Evolutionary conservation across 2,888 invertebrate genomes (phyloP), one percentile per base, ranked within the genome.

Genomic region (Chrysodeixis includens): DNA sequence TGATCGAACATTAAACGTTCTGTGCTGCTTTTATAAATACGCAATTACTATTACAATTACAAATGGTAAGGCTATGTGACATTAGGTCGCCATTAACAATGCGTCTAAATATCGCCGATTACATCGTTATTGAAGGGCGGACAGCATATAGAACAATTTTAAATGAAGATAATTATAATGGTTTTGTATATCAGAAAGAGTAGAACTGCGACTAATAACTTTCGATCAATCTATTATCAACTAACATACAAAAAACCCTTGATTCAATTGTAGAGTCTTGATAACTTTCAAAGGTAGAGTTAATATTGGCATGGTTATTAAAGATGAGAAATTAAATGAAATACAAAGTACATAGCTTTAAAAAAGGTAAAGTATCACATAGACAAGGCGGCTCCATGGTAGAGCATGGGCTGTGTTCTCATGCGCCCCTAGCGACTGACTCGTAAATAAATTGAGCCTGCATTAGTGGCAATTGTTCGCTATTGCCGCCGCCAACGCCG

Each of bases 391-490:
- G 89, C 88, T 94, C 93, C 67, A 93, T 65, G 20, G 66, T 76
- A 79, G 71, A 65, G 54, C 44, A 52, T 54, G n/a, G 60, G 70
- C 86, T 87, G 52, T 90, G 89, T 91, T 83, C 82, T 79, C 81
- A 71, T 69, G 87, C 91, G 94, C 94, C 94, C 93, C 93, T 92
- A 92, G 90, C 89, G 86, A 81, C 88, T 87, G 89, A 83, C 93
- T 94, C 93, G 92, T 94, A 94, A 94, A 94, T 94, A 94, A 94
- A 94, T 94, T 94, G 94, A 92, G 93, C 91, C 91, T 93, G 92
- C 93, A 94, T 94, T 94, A 94, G 93, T 89, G 91, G 92, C 94
- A 94, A 94, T 94, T 94, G 94, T 94, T 94, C 93, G 92, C 93
- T 92, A 93, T 91, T 92, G 89, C 92, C 83, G 86, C 81, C 79